phyloP scores from a whole-genome alignment of 2,888 invertebrate genomes.

The Leptopilina myrica region DNA sequence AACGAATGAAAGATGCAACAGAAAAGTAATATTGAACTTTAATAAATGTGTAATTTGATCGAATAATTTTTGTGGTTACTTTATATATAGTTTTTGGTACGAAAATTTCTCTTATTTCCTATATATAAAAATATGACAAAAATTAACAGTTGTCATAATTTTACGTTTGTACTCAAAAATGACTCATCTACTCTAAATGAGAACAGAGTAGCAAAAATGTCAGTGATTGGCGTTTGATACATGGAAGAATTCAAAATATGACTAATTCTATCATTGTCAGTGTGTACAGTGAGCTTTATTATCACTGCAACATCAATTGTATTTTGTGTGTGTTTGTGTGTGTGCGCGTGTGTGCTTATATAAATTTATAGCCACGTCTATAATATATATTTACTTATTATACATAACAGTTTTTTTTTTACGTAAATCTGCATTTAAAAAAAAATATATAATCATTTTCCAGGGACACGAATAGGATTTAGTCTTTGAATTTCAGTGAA shows the following conservation, averaged over 20 bases:
- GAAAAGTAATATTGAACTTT: no score
- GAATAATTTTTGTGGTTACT: not conserved
- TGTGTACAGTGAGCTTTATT: constrained; percentile 75
- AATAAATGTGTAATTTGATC: no score
- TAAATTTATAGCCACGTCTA: constrained; percentile 51
- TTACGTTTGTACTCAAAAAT: not conserved
- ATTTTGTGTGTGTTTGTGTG: constrained; percentile 58
- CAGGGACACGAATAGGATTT: constrained; percentile 15
- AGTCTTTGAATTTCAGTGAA: no score
- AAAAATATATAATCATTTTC: not conserved
- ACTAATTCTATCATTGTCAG: constrained; percentile 69
- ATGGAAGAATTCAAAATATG: not conserved
- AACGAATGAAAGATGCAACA: no score
- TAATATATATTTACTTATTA: not conserved
- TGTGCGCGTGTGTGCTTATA: constrained; percentile 55
- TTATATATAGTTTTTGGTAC: not conserved
- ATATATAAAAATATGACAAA: constrained; percentile 17
- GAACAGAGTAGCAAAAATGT: constrained; percentile 49
- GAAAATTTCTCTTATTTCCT: not conserved
- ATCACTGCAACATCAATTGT: constrained; percentile 66
- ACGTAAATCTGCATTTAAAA: constrained; percentile 28
- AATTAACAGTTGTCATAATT: constrained; percentile 29
- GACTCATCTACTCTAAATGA: constrained; percentile 31
- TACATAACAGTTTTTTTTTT: constrained; percentile 34
- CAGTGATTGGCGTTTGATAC: constrained; percentile 52